A percentile compares a stretch with the other conserved stretches of the same genome.
Conservation (phyloP, 1,140 invertebrate genomes). For the Zaprionus kolodkinae region DNA sequence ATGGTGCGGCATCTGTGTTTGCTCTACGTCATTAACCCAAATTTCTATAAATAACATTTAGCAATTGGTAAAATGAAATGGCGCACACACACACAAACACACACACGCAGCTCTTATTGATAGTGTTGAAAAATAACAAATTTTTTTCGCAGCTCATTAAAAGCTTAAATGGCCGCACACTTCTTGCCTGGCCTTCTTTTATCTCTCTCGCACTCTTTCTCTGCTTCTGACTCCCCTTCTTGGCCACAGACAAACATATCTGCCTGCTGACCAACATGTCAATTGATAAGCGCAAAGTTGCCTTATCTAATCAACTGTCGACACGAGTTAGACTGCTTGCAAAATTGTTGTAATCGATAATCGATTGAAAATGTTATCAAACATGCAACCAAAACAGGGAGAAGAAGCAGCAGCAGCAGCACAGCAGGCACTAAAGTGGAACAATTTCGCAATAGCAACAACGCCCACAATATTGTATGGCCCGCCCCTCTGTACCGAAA, state of each 20-base stretch:
- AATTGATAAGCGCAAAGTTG: constrained; percentile 46
- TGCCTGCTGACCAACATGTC: constrained; percentile 18
- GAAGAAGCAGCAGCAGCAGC: not conserved
- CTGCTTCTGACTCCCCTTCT: not conserved
- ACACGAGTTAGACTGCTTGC: constrained; percentile 19
- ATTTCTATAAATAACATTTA: constrained; percentile 77
- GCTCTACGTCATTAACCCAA: constrained; percentile 76
- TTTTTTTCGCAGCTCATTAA: constrained; percentile 47
- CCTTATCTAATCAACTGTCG: constrained; percentile 36
- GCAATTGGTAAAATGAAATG: constrained; percentile 59
- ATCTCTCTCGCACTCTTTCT: not conserved
- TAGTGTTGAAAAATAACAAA: constrained; percentile 32
- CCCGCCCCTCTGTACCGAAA: not conserved
- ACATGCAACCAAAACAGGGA: constrained; percentile 7
- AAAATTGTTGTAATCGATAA: constrained; percentile 60
- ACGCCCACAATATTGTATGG: constrained; percentile 61
- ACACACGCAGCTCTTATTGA: constrained; percentile 11
- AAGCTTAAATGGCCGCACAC: constrained; percentile 24
- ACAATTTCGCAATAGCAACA: constrained; percentile 61
- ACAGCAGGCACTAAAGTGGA: constrained; percentile 30
- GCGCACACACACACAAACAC: constrained; percentile 26
- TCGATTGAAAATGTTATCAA: constrained; percentile 62
- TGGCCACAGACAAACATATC: not conserved
- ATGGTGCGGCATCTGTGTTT: constrained; percentile 67
- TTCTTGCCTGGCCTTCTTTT: not conserved